These are phyloP conservation scores for Drosophila kokeensis DNA, from an alignment of 2,888 invertebrate genomes.

Conservation along the genomic window DNA sequence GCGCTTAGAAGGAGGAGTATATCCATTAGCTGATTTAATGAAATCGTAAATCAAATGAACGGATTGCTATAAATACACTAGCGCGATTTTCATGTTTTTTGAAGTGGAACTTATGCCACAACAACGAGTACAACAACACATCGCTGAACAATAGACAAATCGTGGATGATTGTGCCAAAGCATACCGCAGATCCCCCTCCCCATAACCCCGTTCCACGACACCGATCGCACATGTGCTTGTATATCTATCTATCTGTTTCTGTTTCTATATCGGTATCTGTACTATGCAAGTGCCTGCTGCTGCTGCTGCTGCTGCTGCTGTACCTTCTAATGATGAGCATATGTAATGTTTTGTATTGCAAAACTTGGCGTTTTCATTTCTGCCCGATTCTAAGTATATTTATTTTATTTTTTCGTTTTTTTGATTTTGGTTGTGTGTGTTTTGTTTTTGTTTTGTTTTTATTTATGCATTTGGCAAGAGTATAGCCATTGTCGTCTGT, in stretches of 20 bases:
- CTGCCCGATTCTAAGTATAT: slow-evolving; percentile 32
- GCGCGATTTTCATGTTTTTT: slow-evolving; percentile 80
- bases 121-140: slow-evolving; percentile 40
- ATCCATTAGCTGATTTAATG: slow-evolving; percentile 81
- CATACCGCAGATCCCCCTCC: background rate
- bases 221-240: slow-evolving; percentile 28
- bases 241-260: slow-evolving; percentile 16
- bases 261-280: slow-evolving; percentile 20
- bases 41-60: slow-evolving; percentile 78
- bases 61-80: slow-evolving; percentile 72
- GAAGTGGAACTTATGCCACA: slow-evolving; percentile 79
- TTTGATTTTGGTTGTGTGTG: slow-evolving; percentile 48
- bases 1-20: slow-evolving; percentile 46
- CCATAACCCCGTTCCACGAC: slow-evolving; percentile 1
- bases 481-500: slow-evolving; percentile 70
- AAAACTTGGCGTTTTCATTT: slow-evolving; percentile 77
- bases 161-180: slow-evolving; percentile 77
- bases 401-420: slow-evolving; percentile 34
- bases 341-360: slow-evolving; percentile 76
- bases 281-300: slow-evolving; percentile 1
- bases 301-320: slow-evolving; percentile 10
- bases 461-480: slow-evolving; percentile 62
- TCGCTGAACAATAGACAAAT: slow-evolving; percentile 75
- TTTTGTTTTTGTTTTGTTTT: slow-evolving; percentile 12
- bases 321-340: slow-evolving; percentile 74